Percentiles rank a stretch among this genome's conserved stretches.
phyloP scores from a whole-genome alignment of 1,140 invertebrate genomes.

The Lucilia cuprina region DNA sequence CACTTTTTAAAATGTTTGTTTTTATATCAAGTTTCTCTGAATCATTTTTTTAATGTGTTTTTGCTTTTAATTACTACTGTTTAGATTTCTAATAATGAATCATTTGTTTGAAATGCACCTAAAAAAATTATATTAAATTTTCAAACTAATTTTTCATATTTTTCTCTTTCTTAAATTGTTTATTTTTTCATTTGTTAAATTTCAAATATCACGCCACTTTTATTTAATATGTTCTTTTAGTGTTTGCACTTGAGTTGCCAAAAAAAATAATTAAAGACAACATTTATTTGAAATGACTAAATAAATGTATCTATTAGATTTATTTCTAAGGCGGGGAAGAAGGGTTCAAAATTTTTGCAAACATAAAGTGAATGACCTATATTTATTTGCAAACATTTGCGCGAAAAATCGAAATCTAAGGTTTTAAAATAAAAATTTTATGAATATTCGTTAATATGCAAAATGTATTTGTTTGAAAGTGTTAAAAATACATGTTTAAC shows the following conservation, averaged over 20 bases:
- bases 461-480: no score
- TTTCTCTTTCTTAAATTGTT: not conserved
- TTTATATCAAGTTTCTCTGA: not conserved
- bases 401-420: no score
- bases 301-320: not conserved
- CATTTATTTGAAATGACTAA: not conserved
- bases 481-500: no score
- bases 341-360: not conserved
- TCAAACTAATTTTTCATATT: not conserved
- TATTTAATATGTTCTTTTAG: not conserved
- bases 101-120: not conserved
- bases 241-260: not conserved
- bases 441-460: no score
- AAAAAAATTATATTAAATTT: not conserved
- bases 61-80: not conserved
- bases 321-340: not conserved
- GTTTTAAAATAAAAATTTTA: no score
- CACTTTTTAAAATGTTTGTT: not conserved
- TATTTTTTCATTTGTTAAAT: not conserved
- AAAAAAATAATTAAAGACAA: not conserved
- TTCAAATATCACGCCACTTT: not conserved
- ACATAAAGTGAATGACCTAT: no score
- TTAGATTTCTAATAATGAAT: not conserved
- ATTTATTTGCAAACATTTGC: no score
- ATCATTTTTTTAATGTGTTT: not conserved